Evolutionary conservation across 2,113 vertebrate species (phyloP).

Genomic region (Semnornis frantzii): DNA sequence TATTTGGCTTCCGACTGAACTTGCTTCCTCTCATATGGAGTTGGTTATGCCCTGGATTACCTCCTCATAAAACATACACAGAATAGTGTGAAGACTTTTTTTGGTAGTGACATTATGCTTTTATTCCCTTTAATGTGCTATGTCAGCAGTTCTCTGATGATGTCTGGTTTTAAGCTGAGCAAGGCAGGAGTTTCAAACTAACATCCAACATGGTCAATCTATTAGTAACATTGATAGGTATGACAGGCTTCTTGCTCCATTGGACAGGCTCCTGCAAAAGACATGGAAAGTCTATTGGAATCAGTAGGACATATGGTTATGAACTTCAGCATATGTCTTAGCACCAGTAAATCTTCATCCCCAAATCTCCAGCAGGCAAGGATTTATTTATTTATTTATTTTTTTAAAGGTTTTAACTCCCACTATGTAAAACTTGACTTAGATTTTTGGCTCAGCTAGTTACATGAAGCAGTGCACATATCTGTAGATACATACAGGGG

Average conservation of each 20-base stretch:
- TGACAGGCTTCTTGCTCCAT: not conserved
- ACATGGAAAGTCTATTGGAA: not conserved
- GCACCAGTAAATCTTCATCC: not conserved
- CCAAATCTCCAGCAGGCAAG: not conserved
- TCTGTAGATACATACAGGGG: not conserved
- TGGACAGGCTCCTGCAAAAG: not conserved
- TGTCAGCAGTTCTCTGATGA: not conserved
- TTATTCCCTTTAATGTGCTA: not conserved
- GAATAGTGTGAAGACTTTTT: not conserved
- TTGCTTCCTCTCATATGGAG: not conserved
- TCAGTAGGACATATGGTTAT: accelerated
- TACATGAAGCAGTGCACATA: not conserved
- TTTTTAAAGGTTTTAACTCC: not conserved
- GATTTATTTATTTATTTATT: not conserved
- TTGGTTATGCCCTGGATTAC: not conserved
- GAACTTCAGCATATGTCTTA: not conserved
- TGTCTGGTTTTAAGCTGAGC: not conserved
- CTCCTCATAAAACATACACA: not conserved
- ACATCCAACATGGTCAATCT: not conserved
- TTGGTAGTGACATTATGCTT: not conserved
- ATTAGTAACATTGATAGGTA: not conserved
- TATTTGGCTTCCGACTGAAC: not conserved
- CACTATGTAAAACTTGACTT: not conserved
- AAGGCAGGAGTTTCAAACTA: not conserved
- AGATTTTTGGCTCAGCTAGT: not conserved